These are phyloP conservation scores for Tachina lurida DNA, from an alignment of 2,888 invertebrate genomes.

Conservation along the genomic window DNA sequence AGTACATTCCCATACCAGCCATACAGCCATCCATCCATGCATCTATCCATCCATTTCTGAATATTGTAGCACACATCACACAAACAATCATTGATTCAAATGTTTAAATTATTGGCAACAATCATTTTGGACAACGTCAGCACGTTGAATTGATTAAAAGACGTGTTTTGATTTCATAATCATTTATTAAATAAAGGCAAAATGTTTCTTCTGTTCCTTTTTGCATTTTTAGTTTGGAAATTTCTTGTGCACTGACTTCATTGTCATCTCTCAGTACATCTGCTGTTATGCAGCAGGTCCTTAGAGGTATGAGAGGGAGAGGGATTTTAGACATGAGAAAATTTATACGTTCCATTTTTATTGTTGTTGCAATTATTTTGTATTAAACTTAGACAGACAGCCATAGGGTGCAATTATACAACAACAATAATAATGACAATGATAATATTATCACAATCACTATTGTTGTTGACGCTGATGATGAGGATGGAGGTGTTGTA, in stretches of 20 bases:
- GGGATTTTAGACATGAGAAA: conserved; percentile 30
- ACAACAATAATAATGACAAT: conserved; percentile 39
- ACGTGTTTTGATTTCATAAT: conserved; percentile 79
- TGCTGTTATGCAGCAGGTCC: not conserved
- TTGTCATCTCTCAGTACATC: conserved; percentile 21
- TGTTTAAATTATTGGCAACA: conserved; percentile 70
- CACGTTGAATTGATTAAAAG: conserved; percentile 80
- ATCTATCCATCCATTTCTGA: conserved; percentile 25
- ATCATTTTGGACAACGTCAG: conserved; percentile 71
- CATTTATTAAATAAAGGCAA: conserved; percentile 65
- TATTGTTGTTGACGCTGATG: conserved; percentile 6
- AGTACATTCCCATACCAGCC: conserved; percentile 7
- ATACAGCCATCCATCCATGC: not conserved
- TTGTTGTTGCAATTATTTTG: conserved; percentile 43
- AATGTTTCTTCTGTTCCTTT: conserved; percentile 23
- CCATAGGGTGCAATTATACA: conserved; percentile 57
- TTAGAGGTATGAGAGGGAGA: not conserved
- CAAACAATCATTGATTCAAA: conserved; percentile 55
- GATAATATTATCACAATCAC: conserved; percentile 45
- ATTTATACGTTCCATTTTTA: conserved; percentile 31
- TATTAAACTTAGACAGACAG: conserved; percentile 47
- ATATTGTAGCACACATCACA: conserved; percentile 32
- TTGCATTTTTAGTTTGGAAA: conserved; percentile 11
- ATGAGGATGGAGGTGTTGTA: not conserved
- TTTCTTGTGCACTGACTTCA: conserved; percentile 28